These are phyloP conservation scores for Monochamus saltuarius DNA, from an alignment of 1,140 invertebrate genomes.

Conservation along the genomic window DNA sequence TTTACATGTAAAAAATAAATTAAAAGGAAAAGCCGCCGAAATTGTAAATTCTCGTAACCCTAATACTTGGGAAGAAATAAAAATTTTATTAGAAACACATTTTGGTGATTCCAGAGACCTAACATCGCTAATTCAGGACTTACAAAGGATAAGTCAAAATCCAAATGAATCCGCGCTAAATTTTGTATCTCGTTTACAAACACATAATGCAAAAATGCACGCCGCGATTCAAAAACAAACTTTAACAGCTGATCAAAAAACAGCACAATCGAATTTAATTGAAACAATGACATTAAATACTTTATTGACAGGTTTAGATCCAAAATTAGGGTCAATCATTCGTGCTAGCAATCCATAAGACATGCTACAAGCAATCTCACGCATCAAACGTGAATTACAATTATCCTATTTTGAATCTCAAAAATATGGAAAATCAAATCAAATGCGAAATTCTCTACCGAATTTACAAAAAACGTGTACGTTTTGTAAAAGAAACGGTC, in stretches of 20 bases:
- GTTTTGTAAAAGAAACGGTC: too few species aligned
- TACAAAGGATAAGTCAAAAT: conserved; percentile 17
- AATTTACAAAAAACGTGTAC: too few species aligned
- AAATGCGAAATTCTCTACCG: too few species aligned
- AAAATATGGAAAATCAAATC: too few species aligned
- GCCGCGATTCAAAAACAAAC: conserved; percentile 13
- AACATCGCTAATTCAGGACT: conserved; percentile 12
- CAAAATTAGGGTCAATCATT: conserved; percentile 1
- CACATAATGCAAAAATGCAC: conserved; percentile 13
- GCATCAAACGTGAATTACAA: too few species aligned
- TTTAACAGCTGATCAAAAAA: conserved; percentile 16
- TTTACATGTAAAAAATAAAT: conserved; percentile 27
- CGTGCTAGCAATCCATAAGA: conserved; percentile 5
- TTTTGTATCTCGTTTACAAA: conserved; percentile 8
- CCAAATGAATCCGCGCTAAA: conserved; percentile 8
- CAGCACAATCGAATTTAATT: neutral
- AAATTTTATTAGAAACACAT: conserved; percentile 16
- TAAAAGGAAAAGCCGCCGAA: conserved; percentile 14
- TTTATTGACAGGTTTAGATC: conserved; percentile 5
- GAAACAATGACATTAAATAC: neutral
- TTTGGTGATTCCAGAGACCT: conserved; percentile 21
- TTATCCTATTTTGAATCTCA: too few species aligned
- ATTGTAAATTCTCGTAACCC: conserved; percentile 18
- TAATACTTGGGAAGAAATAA: conserved; percentile 9
- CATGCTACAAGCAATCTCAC: too few species aligned